phyloP scores from a whole-genome alignment of 2,888 invertebrate species.

The Morpho achilles region DNA sequence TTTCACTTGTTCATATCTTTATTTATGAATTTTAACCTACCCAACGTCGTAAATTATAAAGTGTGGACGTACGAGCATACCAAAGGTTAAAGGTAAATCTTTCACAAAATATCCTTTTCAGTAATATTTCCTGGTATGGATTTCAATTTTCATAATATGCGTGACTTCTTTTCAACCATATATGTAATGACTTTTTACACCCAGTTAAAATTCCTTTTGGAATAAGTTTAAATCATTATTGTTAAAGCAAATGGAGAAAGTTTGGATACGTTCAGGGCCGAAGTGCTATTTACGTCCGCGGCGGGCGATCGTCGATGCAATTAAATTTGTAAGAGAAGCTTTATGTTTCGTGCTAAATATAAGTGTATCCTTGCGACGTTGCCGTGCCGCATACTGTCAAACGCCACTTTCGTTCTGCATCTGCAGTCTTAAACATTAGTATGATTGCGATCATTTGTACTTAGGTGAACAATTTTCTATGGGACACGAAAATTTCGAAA shows the following conservation, averaged over 20 bases:
- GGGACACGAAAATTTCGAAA: too few species aligned
- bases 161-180: too few species aligned
- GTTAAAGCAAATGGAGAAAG: conserved; percentile 48
- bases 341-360: conserved; percentile 69
- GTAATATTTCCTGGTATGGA: too few species aligned
- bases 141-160: too few species aligned
- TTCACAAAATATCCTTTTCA: too few species aligned
- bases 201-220: too few species aligned
- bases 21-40: too few species aligned
- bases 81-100: too few species aligned
- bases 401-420: conserved; percentile 42
- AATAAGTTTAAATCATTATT: conserved; percentile 10
- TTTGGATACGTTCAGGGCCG: conserved; percentile 75
- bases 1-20: too few species aligned
- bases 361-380: conserved; percentile 50
- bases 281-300: conserved; percentile 69
- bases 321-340: conserved; percentile 75
- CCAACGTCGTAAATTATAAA: too few species aligned
- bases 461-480: conserved; percentile 22
- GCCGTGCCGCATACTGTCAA: conserved; percentile 44
- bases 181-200: too few species aligned
- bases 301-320: conserved; percentile 75
- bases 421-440: conserved; percentile 30
- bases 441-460: conserved; percentile 32
- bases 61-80: too few species aligned